Percentiles rank a stretch among this genome's conserved stretches.
Evolutionary conservation across 2,888 invertebrate genomes (phyloP).

Genomic region (Lottia gigantea): DNA sequence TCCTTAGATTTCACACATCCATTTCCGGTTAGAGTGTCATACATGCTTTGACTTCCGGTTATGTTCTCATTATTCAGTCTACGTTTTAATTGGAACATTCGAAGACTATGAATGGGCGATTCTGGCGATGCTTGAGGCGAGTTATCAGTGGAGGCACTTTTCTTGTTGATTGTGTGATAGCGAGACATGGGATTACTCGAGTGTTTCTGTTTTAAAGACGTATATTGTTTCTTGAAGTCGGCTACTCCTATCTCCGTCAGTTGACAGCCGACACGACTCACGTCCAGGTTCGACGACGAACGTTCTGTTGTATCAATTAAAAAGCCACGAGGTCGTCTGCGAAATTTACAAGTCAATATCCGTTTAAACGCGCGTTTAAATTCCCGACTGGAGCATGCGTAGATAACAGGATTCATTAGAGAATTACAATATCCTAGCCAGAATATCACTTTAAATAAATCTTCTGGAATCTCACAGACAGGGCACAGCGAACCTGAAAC

Average conservation of each 20-base stretch:
- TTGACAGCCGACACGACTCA: conserved; percentile 1
- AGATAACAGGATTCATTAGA: conserved; percentile 77
- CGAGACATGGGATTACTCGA: conserved; percentile 3
- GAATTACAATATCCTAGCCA: conserved; percentile 80
- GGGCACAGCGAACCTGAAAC: conserved; percentile 71
- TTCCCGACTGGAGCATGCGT: conserved; percentile 73
- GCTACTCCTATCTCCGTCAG: conserved; percentile 5
- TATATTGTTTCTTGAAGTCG: conserved; percentile 11
- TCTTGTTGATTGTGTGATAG: neutral
- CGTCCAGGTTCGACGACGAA: conserved; percentile 17
- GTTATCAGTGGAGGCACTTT: conserved; percentile 15
- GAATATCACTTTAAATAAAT: conserved; percentile 75
- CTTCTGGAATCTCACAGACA: conserved; percentile 68
- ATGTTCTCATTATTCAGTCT: conserved; percentile 12
- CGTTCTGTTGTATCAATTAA: conserved; percentile 21
- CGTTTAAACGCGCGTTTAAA: conserved; percentile 71
- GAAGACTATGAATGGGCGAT: conserved; percentile 24
- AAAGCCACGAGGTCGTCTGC: conserved; percentile 34
- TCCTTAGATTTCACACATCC: neutral
- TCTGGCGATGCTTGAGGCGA: conserved; percentile 17
- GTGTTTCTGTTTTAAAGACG: conserved; percentile 1
- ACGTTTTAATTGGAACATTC: conserved; percentile 24
- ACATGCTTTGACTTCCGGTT: neutral
- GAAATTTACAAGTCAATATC: conserved; percentile 66
- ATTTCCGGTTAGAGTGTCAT: neutral